These are phyloP conservation scores for Idaea dimidiata DNA, from an alignment of 2,888 invertebrate genomes.

Conservation along the genomic window DNA sequence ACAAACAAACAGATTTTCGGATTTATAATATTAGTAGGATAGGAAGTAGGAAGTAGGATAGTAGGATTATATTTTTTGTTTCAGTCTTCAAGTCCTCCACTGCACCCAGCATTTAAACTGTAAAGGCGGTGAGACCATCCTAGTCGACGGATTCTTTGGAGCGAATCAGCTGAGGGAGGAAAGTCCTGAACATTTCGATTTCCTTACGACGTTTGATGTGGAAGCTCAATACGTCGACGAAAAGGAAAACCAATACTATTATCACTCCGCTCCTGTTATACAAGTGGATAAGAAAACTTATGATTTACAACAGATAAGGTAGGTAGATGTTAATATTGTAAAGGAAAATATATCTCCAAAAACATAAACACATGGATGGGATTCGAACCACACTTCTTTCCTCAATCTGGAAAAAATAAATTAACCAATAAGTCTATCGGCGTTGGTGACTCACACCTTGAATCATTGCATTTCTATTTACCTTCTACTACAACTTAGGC, in stretches of 20 bases:
- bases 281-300: constrained; percentile 74
- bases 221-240: constrained; percentile 84
- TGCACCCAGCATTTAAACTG: constrained; percentile 74
- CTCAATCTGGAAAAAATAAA: no score
- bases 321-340: no score
- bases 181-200: constrained; percentile 79
- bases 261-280: constrained; percentile 79
- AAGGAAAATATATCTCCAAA: no score
- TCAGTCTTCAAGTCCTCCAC: constrained; percentile 70
- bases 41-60: no score
- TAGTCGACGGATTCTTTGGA: constrained; percentile 88
- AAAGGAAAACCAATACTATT: constrained; percentile 78
- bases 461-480: no score
- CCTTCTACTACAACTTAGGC: no score
- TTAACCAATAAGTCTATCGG: no score
- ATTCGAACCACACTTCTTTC: no score
- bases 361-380: no score
- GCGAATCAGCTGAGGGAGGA: constrained; percentile 78
- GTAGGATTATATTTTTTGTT: constrained; percentile 16
- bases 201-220: constrained; percentile 78
- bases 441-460: no score
- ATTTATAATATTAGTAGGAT: no score
- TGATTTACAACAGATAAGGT: constrained; percentile 83
- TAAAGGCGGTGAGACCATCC: constrained; percentile 86
- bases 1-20: no score